Conservation (phyloP, 2,797 vertebrate species). For the Hemibagrus guttatus region DNA sequence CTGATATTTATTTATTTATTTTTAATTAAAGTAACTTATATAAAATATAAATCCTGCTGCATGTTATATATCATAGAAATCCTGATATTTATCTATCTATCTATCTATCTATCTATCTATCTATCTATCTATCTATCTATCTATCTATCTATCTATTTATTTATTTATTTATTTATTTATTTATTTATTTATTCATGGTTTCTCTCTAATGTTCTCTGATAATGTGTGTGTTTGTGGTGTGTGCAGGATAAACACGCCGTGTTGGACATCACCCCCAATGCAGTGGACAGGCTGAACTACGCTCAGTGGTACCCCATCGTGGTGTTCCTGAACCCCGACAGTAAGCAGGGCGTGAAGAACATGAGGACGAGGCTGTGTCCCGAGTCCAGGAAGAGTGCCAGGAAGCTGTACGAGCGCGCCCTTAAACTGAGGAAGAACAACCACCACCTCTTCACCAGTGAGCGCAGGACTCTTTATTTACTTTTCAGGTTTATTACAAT, state of each 20-base stretch:
- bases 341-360: slow-evolving; percentile 95
- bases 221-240: slow-evolving; percentile 22
- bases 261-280: slow-evolving; percentile 97
- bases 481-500: neutral
- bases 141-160: too few relatives aligned
- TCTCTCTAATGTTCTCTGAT: neutral
- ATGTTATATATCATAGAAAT: too few relatives aligned
- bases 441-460: slow-evolving; percentile 93
- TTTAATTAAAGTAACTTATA: too few relatives aligned
- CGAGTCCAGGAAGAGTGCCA: slow-evolving; percentile 93
- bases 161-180: too few relatives aligned
- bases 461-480: neutral
- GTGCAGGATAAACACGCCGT: slow-evolving; percentile 94
- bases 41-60: too few relatives aligned
- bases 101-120: too few relatives aligned
- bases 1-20: neutral
- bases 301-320: slow-evolving; percentile 99
- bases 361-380: slow-evolving; percentile 95
- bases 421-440: slow-evolving; percentile 97
- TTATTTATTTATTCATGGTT: neutral
- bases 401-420: slow-evolving; percentile 93
- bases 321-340: slow-evolving; percentile 95
- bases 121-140: too few relatives aligned
- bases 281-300: slow-evolving; percentile 96
- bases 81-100: too few relatives aligned